Evolutionary conservation across 2,888 invertebrate genomes (phyloP).

Genomic region (Eupithecia dodoneata): DNA sequence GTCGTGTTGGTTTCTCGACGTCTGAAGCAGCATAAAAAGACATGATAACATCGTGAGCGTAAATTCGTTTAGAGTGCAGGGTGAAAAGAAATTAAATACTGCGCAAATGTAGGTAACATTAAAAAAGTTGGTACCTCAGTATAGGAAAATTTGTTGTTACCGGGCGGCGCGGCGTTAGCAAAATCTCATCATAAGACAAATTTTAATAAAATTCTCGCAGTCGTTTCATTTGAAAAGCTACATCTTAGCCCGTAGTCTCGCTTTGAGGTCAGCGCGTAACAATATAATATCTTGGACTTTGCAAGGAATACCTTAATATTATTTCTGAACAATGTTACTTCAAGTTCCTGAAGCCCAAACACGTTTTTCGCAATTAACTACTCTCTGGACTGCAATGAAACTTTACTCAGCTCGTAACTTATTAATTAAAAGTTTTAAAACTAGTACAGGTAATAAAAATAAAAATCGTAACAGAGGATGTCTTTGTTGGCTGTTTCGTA

Average conservation of each 20-base stretch:
- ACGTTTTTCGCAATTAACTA: conserved; percentile 43
- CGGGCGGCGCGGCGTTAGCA: not conserved
- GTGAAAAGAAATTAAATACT: not conserved
- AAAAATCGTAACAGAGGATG: conserved; percentile 23
- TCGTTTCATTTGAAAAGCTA: conserved; percentile 5
- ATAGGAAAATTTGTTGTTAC: not conserved
- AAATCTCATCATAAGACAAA: not conserved
- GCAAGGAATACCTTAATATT: conserved; percentile 5
- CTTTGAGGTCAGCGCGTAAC: conserved; percentile 18
- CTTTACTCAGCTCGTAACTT: conserved; percentile 36
- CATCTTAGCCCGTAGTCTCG: not conserved
- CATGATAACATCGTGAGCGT: not conserved
- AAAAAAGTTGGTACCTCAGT: not conserved
- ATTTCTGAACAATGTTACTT: conserved; percentile 29
- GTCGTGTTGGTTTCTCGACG: not conserved
- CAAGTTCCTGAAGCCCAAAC: conserved; percentile 39
- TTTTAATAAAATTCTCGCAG: conserved; percentile 8
- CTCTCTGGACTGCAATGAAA: conserved; percentile 36
- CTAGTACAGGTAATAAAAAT: conserved; percentile 18
- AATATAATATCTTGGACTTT: conserved; percentile 8
- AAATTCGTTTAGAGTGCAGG: not conserved
- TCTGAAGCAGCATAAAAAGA: not conserved
- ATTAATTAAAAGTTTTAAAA: conserved; percentile 43
- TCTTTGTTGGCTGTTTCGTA: not conserved
- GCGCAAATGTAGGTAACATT: not conserved